Percentiles rank a stretch among this genome's conserved stretches.
Evolutionary conservation across 2,113 vertebrate genomes (phyloP).

Genomic region (Pleuronectes platessa): DNA sequence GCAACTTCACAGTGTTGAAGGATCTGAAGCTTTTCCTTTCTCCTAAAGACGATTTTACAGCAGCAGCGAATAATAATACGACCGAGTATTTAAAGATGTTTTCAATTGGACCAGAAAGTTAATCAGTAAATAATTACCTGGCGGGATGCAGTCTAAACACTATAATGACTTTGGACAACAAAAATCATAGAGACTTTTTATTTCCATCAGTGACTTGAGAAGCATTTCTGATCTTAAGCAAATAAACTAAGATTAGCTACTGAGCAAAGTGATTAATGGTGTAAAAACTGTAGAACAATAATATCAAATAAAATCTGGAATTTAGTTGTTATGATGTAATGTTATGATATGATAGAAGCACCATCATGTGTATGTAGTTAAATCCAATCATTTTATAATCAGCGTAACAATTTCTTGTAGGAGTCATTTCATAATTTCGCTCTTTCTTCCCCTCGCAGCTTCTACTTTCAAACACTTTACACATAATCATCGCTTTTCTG

Average conservation of each 20-base stretch:
- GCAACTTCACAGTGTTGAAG: not conserved
- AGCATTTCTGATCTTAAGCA: not conserved
- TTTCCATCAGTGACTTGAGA: slow-evolving; percentile 12
- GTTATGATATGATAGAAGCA: too few species aligned
- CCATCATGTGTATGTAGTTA: too few species aligned
- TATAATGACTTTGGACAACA: slow-evolving; percentile 43
- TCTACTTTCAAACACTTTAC: slow-evolving; percentile 7
- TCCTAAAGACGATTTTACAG: not conserved
- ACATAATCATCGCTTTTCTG: not conserved
- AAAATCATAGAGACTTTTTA: slow-evolving; percentile 21
- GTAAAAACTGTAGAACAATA: not conserved
- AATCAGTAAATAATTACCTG: slow-evolving; percentile 49
- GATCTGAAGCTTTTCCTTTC: not conserved
- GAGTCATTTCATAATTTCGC: not conserved
- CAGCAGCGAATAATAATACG: not conserved
- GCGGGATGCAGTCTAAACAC: slow-evolving; percentile 24
- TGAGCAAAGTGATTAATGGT: not conserved
- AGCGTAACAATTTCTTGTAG: too few species aligned
- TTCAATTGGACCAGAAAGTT: slow-evolving; percentile 30
- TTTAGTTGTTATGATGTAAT: not conserved
- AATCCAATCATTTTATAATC: too few species aligned
- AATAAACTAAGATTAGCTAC: not conserved
- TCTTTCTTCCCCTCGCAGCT: not conserved
- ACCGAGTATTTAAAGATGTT: slow-evolving; percentile 10
- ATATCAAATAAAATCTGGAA: not conserved